A percentile compares a stretch with the other conserved stretches of the same genome.
These are phyloP conservation scores for Iguana delicatissima DNA, from an alignment of 2,797 vertebrate genomes.

Conservation along the genomic window DNA sequence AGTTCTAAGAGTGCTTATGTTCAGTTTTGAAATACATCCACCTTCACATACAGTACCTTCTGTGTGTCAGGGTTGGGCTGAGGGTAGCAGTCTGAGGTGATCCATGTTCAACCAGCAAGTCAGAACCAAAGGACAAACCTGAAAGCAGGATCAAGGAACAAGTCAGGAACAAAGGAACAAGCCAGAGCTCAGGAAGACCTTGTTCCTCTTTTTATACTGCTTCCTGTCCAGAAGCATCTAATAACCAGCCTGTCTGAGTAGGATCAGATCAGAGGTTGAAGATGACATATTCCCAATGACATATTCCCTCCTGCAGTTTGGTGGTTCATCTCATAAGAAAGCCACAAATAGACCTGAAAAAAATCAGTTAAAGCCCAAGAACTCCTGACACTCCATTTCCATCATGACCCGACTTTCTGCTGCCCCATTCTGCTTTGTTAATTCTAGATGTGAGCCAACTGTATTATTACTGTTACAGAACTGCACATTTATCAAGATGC, in stretches of 20 bases:
- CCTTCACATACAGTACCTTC: neutral
- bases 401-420: neutral
- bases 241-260: neutral
- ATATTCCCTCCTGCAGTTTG: neutral
- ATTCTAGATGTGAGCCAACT: neutral
- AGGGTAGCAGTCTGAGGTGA: neutral
- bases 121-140: too few species aligned
- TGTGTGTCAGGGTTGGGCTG: neutral
- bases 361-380: neutral
- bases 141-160: neutral
- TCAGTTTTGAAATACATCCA: neutral
- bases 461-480: neutral
- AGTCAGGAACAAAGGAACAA: neutral
- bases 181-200: neutral
- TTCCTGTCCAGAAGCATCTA: neutral
- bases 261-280: neutral
- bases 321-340: neutral
- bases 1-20: neutral
- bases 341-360: neutral
- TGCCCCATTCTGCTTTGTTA: neutral
- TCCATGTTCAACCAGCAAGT: neutral
- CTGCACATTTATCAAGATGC: neutral
- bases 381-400: neutral
- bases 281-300: neutral
- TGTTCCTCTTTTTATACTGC: neutral